Evolutionary conservation across 2,113 vertebrate species (phyloP).

Genomic region (Nibea coibor): DNA sequence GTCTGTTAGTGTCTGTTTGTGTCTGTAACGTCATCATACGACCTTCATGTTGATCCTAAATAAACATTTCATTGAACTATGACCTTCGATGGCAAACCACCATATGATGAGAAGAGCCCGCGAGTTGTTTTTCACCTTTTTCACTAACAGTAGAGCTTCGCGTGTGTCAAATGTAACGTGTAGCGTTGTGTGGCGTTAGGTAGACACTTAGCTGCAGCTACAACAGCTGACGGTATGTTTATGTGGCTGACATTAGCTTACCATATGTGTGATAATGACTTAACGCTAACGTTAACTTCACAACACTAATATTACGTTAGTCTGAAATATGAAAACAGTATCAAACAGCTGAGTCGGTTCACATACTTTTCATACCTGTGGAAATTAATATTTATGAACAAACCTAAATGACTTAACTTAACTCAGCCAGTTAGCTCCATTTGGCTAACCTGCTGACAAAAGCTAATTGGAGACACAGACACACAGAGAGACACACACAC

Average conservation of each 20-base stretch:
- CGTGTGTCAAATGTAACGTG: background rate
- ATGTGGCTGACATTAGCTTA: background rate
- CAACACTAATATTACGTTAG: background rate
- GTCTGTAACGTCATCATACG: background rate
- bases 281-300: background rate
- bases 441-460: slow-evolving; percentile 10
- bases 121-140: background rate
- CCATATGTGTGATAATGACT: background rate
- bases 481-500: background rate
- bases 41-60: background rate
- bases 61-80: background rate
- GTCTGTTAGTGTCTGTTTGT: background rate
- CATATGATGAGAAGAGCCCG: background rate
- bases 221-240: background rate
- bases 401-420: background rate
- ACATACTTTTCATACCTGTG: background rate
- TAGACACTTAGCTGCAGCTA: background rate
- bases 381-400: background rate
- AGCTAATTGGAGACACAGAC: background rate
- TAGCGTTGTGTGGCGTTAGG: background rate
- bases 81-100: background rate
- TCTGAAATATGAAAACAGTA: background rate
- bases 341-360: no score
- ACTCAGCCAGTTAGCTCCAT: slow-evolving; percentile 22
- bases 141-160: background rate